These are phyloP conservation scores for Acrocyrtus sp. DNA, from an alignment of 2,888 invertebrate genomes.

Conservation along the genomic window DNA sequence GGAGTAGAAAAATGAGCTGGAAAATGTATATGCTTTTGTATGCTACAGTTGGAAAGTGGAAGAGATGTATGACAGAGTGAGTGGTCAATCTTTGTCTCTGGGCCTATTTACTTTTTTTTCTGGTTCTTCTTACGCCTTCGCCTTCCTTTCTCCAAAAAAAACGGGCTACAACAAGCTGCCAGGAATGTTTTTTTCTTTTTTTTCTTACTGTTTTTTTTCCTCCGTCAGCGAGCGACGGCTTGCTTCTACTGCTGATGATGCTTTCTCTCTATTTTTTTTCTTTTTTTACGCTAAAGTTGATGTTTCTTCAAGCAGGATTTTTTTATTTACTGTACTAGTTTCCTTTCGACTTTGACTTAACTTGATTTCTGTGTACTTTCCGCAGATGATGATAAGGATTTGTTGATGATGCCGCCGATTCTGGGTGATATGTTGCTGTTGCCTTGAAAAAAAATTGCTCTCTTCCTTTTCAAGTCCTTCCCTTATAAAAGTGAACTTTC, in stretches of 20 bases:
- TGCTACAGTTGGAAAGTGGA: background rate
- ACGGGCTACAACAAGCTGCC: no score
- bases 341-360: slow-evolving; percentile 4
- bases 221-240: no score
- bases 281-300: background rate
- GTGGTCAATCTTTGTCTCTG: slow-evolving; percentile 20
- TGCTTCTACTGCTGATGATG: no score
- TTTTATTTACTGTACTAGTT: background rate
- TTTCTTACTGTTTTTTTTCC: background rate
- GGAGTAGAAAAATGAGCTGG: background rate
- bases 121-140: background rate
- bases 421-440: slow-evolving; percentile 4
- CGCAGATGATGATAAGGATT: background rate
- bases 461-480: slow-evolving; percentile 21
- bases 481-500: no score
- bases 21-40: no score
- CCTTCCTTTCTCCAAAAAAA: no score
- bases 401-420: no score
- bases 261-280: background rate
- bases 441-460: background rate
- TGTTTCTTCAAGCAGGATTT: background rate
- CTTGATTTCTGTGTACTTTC: slow-evolving; percentile 3
- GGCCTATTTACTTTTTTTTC: slow-evolving; percentile 19
- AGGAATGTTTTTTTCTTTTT: slow-evolving; percentile 1
- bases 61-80: background rate